Percentiles rank a stretch among this genome's conserved stretches.
phyloP scores from a whole-genome alignment of 2,888 invertebrate species.

The Ornithoptera alexandrae region DNA sequence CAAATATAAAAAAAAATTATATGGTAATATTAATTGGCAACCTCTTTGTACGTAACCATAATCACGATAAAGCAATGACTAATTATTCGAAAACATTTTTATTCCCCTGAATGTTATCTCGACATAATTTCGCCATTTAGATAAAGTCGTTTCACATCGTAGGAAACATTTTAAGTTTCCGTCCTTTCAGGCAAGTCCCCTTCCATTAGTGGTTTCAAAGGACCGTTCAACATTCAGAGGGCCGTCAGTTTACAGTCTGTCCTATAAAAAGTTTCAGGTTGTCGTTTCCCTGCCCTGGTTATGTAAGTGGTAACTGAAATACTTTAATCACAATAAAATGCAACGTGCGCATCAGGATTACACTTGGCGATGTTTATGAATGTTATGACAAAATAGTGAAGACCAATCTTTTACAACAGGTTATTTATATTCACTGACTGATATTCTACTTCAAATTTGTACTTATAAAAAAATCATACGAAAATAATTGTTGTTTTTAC shows the following conservation, averaged over 20 bases:
- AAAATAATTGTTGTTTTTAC: no score
- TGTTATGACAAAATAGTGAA: neutral
- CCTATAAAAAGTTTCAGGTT: constrained; percentile 27
- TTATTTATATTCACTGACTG: no score
- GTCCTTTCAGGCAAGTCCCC: constrained; percentile 26
- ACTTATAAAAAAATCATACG: no score
- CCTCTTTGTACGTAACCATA: neutral
- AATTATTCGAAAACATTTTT: constrained; percentile 18
- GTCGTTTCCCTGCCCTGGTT: constrained; percentile 23
- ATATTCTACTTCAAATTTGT: no score
- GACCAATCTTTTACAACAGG: neutral
- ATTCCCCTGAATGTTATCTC: constrained; percentile 24
- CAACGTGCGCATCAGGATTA: neutral
- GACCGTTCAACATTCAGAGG: constrained; percentile 24
- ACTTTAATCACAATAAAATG: neutral
- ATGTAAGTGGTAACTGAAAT: constrained; percentile 11
- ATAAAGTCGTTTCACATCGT: constrained; percentile 24
- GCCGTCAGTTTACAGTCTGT: constrained; percentile 16
- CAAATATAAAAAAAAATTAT: neutral
- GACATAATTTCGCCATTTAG: constrained; percentile 30
- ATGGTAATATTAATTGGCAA: neutral
- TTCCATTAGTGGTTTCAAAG: constrained; percentile 28
- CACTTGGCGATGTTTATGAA: neutral
- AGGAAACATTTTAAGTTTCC: constrained; percentile 27
- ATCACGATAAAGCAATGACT: neutral